Conservation (phyloP, 2,113 vertebrate species). For the Lophius piscatorius region DNA sequence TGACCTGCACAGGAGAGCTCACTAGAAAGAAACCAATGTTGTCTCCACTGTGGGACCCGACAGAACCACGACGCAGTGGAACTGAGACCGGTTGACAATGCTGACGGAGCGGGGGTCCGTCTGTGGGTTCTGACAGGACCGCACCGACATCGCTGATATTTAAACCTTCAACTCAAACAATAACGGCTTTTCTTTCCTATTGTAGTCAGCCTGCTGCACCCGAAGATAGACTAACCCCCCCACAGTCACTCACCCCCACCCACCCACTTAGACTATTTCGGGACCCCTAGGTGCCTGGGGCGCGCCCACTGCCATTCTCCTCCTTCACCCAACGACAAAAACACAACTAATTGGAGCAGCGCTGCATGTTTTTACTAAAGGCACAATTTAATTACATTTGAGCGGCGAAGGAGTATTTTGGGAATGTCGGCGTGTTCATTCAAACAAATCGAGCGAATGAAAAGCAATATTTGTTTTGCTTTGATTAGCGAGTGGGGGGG, state of each 20-base stretch:
- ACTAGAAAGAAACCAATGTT: too few species aligned
- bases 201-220: slow-evolving; percentile 25
- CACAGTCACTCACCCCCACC: neutral
- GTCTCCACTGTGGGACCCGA: too few species aligned
- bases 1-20: too few species aligned
- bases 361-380: slow-evolving; percentile 85
- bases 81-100: too few species aligned
- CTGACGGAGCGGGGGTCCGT: too few species aligned
- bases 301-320: slow-evolving; percentile 73
- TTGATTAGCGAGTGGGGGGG: slow-evolving; percentile 83
- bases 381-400: slow-evolving; percentile 87
- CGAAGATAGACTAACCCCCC: slow-evolving; percentile 26
- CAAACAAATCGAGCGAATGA: slow-evolving; percentile 85
- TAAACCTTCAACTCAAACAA: too few species aligned
- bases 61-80: too few species aligned
- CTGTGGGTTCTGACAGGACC: too few species aligned
- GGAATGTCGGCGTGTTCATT: slow-evolving; percentile 83
- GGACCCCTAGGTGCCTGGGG: slow-evolving; percentile 74
- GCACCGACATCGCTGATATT: too few species aligned
- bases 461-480: slow-evolving; percentile 87
- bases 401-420: slow-evolving; percentile 84
- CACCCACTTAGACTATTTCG: slow-evolving; percentile 54
- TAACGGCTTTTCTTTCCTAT: slow-evolving; percentile 12
- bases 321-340: slow-evolving; percentile 77
- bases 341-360: slow-evolving; percentile 86